Conservation (phyloP, 2,113 vertebrate genomes). For the Brevimyrus niger region DNA sequence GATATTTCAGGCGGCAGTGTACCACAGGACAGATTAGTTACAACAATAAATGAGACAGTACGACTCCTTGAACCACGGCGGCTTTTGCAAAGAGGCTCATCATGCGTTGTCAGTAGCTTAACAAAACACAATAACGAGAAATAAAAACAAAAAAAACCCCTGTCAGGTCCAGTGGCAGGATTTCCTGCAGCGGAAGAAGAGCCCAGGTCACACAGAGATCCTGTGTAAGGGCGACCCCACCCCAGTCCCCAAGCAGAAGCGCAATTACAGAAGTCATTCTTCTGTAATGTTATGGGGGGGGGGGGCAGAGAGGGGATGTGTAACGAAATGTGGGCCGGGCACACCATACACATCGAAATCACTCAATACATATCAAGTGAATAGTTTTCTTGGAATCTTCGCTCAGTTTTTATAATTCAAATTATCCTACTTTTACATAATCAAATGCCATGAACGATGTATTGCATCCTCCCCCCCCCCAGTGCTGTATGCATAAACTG, state of each 20-base stretch:
- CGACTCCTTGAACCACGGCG: background rate
- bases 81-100: background rate
- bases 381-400: background rate
- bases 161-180: background rate
- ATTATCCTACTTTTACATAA: background rate
- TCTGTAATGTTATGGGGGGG: background rate
- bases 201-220: background rate
- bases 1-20: background rate
- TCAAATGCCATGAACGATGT: background rate
- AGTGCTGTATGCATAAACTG: no score
- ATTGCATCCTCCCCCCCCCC: background rate
- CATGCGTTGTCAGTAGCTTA: background rate
- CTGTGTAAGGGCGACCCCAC: background rate
- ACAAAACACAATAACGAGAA: background rate
- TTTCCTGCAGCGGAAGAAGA: background rate
- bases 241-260: conserved; percentile 7
- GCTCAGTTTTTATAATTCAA: background rate
- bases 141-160: background rate
- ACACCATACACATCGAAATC: background rate
- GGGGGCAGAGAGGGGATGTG: background rate
- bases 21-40: background rate
- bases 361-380: background rate
- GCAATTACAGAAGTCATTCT: conserved; percentile 36
- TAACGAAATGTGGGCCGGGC: background rate
- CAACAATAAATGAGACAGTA: background rate